phyloP scores from a whole-genome alignment of 2,888 invertebrate genomes.

The Galerucella nymphaeae region DNA sequence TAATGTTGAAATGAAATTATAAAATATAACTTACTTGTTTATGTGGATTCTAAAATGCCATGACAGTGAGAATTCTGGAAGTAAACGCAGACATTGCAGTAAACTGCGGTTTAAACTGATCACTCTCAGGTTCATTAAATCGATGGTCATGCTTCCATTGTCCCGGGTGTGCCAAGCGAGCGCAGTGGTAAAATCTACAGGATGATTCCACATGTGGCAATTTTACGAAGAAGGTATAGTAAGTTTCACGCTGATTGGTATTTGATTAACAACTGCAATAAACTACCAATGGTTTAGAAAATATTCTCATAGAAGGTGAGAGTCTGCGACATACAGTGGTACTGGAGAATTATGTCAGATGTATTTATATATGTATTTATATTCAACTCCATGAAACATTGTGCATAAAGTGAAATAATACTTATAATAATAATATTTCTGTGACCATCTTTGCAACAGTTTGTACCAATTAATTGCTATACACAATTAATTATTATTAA shows the following conservation, averaged over 20 bases:
- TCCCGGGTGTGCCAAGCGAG: constrained; percentile 24
- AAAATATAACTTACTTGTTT: not conserved
- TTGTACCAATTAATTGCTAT: not conserved
- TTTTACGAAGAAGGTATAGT: too few relatives aligned
- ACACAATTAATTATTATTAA: not conserved
- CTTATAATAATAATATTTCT: too few relatives aligned
- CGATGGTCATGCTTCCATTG: constrained; percentile 19
- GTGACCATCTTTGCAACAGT: too few relatives aligned
- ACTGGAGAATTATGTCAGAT: too few relatives aligned
- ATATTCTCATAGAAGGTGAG: too few relatives aligned
- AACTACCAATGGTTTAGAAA: too few relatives aligned
- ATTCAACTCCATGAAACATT: too few relatives aligned
- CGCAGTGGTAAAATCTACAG: constrained; percentile 19
- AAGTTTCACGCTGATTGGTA: too few relatives aligned
- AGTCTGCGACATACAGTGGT: too few relatives aligned
- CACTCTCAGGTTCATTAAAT: constrained; percentile 8
- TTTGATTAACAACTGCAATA: too few relatives aligned
- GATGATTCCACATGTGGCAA: not conserved
- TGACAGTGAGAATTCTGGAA: not conserved
- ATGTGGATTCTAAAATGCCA: not conserved
- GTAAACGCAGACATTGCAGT: constrained; percentile 27
- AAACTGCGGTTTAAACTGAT: constrained; percentile 28
- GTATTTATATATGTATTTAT: too few relatives aligned
- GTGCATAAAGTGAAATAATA: too few relatives aligned
- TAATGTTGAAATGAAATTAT: not conserved